These are phyloP conservation scores for Ctenochaetus hawaiiensis DNA, from an alignment of 2,797 vertebrate genomes.

Conservation along the genomic window DNA sequence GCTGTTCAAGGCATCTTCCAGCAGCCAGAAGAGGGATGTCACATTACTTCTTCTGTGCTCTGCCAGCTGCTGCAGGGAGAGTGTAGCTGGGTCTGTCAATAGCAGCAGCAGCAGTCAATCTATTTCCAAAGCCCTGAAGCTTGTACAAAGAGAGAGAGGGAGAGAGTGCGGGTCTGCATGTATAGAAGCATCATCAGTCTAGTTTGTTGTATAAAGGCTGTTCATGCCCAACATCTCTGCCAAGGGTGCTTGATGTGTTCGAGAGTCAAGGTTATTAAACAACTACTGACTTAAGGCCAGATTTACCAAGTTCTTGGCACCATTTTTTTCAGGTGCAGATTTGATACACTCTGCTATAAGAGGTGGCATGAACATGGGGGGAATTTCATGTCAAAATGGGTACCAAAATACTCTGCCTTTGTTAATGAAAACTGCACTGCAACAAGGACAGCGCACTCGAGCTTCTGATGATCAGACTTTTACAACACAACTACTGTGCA, in stretches of 20 bases:
- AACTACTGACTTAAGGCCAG: conserved; percentile 6
- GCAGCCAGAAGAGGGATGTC: conserved; percentile 61
- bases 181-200: conserved; percentile 38
- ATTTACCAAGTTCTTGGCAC: neutral
- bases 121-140: conserved; percentile 62
- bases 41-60: conserved; percentile 60
- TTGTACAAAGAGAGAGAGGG: conserved; percentile 52
- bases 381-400: neutral
- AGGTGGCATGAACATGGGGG: neutral
- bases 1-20: conserved; percentile 56
- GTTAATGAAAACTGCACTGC: too few relatives aligned
- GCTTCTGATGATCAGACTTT: too few relatives aligned
- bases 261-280: conserved; percentile 35
- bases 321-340: neutral
- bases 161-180: conserved; percentile 21
- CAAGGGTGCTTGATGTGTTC: conserved; percentile 37
- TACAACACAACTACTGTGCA: too few relatives aligned
- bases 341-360: neutral
- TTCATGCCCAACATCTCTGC: conserved; percentile 14
- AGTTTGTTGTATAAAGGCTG: conserved; percentile 39
- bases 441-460: too few relatives aligned
- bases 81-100: conserved; percentile 57
- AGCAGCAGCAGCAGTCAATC: conserved; percentile 69
- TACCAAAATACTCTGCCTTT: neutral
- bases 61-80: conserved; percentile 58